Percentiles rank a stretch among this genome's conserved stretches.
Conservation (phyloP, 2,113 vertebrate genomes). For the Burhinus oedicnemus region DNA sequence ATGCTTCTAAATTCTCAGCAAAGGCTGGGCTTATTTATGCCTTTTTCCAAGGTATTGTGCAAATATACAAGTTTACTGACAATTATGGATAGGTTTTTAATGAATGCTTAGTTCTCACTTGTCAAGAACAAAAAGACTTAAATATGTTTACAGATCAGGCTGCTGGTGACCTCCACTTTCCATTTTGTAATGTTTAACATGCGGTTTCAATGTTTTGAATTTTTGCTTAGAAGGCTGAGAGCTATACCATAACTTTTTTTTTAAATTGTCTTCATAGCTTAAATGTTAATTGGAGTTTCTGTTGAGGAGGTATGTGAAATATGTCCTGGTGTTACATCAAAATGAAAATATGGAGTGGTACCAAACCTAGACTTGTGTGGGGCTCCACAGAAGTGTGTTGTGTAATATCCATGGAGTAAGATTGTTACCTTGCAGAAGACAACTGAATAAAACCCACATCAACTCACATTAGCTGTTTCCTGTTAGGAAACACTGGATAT, state of each 20-base stretch:
- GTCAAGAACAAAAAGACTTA: background rate
- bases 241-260: background rate
- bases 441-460: background rate
- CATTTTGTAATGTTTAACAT: background rate
- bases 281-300: conserved; percentile 16
- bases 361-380: background rate
- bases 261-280: conserved; percentile 4
- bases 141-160: background rate
- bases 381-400: background rate
- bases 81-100: background rate
- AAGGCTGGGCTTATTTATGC: background rate
- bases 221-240: background rate
- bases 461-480: background rate
- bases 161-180: background rate
- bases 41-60: background rate
- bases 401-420: background rate
- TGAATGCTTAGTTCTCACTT: background rate
- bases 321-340: background rate
- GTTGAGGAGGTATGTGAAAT: background rate
- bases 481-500: conserved; percentile 3
- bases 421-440: background rate
- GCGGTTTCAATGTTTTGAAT: background rate
- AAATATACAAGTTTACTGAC: background rate
- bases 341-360: background rate
- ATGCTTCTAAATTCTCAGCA: background rate